These are phyloP conservation scores for Folsomia manolachei DNA, from an alignment of 2,888 invertebrate genomes.

Conservation along the genomic window DNA sequence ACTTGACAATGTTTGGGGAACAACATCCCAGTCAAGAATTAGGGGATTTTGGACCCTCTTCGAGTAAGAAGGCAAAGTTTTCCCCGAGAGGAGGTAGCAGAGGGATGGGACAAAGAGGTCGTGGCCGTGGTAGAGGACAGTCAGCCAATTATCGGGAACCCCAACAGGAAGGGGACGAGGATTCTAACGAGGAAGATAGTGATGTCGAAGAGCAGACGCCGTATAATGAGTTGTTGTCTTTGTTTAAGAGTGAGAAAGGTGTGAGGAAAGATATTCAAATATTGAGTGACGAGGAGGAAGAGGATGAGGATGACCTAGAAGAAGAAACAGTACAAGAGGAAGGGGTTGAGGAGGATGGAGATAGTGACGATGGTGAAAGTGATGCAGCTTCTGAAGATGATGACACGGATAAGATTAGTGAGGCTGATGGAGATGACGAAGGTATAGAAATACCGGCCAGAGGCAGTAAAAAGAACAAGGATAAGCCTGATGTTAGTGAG, in stretches of 20 bases:
- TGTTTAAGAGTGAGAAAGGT: slow-evolving; percentile 31
- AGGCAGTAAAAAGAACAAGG: too few species aligned
- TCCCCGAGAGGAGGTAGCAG: slow-evolving; percentile 13
- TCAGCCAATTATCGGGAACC: neutral
- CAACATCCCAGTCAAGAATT: slow-evolving; percentile 47
- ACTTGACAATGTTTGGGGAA: slow-evolving; percentile 50
- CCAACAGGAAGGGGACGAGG: neutral
- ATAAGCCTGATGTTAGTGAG: slow-evolving; percentile 33
- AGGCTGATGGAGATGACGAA: slow-evolving; percentile 54
- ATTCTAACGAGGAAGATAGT: slow-evolving; percentile 19
- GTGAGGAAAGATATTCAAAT: slow-evolving; percentile 31
- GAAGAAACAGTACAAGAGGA: slow-evolving; percentile 14
- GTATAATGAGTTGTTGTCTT: slow-evolving; percentile 44
- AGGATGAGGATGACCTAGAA: slow-evolving; percentile 25
- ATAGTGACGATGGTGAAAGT: slow-evolving; percentile 1
- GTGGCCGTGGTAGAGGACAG: neutral
- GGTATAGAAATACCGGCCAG: too few species aligned
- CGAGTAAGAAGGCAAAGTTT: slow-evolving; percentile 11
- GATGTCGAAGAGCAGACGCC: slow-evolving; percentile 46
- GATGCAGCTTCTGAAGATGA: too few species aligned
- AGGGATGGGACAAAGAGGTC: too few species aligned
- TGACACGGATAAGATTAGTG: slow-evolving; percentile 56
- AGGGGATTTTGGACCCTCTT: slow-evolving; percentile 32
- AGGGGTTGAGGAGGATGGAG: slow-evolving; percentile 29
- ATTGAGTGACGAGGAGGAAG: slow-evolving; percentile 36